Base-by-base conservation (phyloP, 2,113 vertebrate species). In the Pluvialis apricaria region DNA sequence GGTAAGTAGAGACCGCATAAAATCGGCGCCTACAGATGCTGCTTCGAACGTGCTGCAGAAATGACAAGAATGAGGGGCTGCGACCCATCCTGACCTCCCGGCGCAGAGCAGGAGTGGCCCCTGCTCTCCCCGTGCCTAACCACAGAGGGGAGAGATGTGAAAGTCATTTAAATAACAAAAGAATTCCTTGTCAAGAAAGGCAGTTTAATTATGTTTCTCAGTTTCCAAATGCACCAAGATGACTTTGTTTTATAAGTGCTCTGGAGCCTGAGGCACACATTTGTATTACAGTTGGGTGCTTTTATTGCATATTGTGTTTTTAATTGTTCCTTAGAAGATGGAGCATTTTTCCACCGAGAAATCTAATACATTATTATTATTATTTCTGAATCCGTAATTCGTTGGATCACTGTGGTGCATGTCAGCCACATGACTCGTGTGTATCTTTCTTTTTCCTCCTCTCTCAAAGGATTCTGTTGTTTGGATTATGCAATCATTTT, bases 401-500 rank as follows among this genome's bases (percentile, higher is more conserved):
- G 82, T 85, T 92, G 71, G 91, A 94, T 95, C 76, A 58, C 66
- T 71, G 58, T 42, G 47, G 81, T 94, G 82, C 66, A 62, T 88
- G 75, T 82, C 87, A 87, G 73, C 81, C 86, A 57, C 84, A 65
- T 87, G 86, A 85, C 78, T 91, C 2, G 19, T 52, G 75, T 44
- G 42, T 72, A 45, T 95, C 86, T 94, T 82, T 82, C 82, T 94
- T 72, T 89, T 82, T 72, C 66, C 76, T 95, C 58, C 55, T 66
- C 88, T 88, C 92, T 94, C 91, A 95, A 81, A 97, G 87, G 79
- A 77, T 82, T 92, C 45, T 86, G 91, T 92, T 97, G 84, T 96
- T 96, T 92, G 49, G 75, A 83, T 92, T 91, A 97, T 96, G 94
- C 94, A 97, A 96, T 95, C 78, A 24, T 90, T 95, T 89, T 92